Evolutionary conservation across 1,140 invertebrate genomes (phyloP).

Genomic region (Sitodiplosis mosellana): DNA sequence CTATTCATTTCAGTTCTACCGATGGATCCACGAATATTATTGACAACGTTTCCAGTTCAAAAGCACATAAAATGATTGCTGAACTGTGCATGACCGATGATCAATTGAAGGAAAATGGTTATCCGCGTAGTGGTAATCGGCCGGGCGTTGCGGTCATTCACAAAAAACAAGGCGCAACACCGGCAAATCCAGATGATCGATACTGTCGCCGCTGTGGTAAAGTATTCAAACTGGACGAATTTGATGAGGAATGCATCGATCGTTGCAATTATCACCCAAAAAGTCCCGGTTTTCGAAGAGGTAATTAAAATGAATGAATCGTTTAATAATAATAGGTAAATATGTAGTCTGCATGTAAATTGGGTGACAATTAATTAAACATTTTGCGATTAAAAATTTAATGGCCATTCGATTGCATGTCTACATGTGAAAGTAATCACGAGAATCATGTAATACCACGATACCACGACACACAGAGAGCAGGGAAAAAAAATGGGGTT

Average conservation of each 20-base stretch:
- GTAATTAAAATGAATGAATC: slow-evolving; percentile 25
- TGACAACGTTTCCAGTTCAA: slow-evolving; percentile 15
- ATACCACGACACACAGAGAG: too few species aligned
- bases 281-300: slow-evolving; percentile 57
- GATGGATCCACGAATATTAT: slow-evolving; percentile 11
- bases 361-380: too few species aligned
- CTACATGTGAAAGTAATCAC: too few species aligned
- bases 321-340: slow-evolving; percentile 16
- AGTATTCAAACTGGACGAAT: slow-evolving; percentile 55
- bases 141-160: slow-evolving; percentile 40
- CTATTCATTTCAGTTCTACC: too few species aligned
- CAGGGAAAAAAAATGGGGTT: too few species aligned
- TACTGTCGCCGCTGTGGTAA: slow-evolving; percentile 69
- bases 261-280: slow-evolving; percentile 85
- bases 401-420: too few species aligned
- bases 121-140: slow-evolving; percentile 47
- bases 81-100: slow-evolving; percentile 51
- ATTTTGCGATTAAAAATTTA: too few species aligned
- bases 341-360: too few species aligned
- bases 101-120: slow-evolving; percentile 68
- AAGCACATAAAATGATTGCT: slow-evolving; percentile 19
- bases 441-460: too few species aligned
- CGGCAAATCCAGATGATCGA: slow-evolving; percentile 45
- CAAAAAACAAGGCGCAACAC: slow-evolving; percentile 34
- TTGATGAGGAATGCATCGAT: slow-evolving; percentile 49